Base-by-base conservation (phyloP, 1,140 invertebrate genomes). In the silkworm (Bombyx mori) region DNA sequence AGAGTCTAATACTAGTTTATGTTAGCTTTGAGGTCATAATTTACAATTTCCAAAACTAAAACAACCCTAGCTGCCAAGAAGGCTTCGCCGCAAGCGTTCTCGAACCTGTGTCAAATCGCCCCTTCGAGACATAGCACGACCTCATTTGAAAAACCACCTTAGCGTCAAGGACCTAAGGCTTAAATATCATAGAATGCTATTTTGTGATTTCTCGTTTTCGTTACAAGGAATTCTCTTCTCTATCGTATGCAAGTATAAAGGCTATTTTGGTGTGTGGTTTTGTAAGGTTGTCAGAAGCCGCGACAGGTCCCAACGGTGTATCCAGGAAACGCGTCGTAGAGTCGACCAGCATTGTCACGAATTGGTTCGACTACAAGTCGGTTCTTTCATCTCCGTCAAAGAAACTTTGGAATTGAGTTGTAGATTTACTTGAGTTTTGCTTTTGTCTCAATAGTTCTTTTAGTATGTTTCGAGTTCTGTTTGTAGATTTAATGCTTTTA, bases 21-120 rank as follows among this genome's bases (percentile, higher is more conserved):
- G 26, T 35, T 35, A 35, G 26, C 26, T 35, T 35, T 35, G 26
- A 35, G 26, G 26, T 35, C 26, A 35, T 35, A 35, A 35, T 35
- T 35, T 35, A 35, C 26, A 35, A 35, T 35, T 35, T 35, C 4
- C 26, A 35, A 35, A 35, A 35, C 26, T 35, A 35, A 35, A 35
- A 35, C 26, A 35, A 35, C 26, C 26, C 2, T 35, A 35, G 26
- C 26, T 77, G 72, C 72, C 76, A 77, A 79, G 76, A 77, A 79
- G 75, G 72, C 74, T 75, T 70, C 66, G 69, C 69, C 69, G 63
- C 67, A 65, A 69, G 61, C 69, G 66, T 68, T 69, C 68, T 63
- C 54, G 67, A 71, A 71, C 69, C 70, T 74, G 73, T 69, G 71
- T 75, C 68, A 72, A 74, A 73, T 71, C 67, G 67, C 58, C 65